These are phyloP conservation scores for Gasterosteus nipponicus DNA, from an alignment of 2,113 vertebrate species.

Conservation along the genomic window DNA sequence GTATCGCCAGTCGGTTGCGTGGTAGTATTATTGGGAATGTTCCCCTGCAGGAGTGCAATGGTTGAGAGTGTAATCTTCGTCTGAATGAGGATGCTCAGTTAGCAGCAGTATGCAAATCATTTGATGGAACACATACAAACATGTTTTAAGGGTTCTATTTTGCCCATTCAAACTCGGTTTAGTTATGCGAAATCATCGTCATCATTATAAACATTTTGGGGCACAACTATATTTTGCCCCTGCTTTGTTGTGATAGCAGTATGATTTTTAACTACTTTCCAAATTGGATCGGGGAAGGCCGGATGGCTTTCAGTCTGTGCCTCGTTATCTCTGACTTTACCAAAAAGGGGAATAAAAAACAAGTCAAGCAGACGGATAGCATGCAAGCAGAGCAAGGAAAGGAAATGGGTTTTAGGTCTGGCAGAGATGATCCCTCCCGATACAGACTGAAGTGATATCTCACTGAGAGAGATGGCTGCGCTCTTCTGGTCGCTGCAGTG, in stretches of 20 bases:
- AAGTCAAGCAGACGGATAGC: constrained; percentile 40
- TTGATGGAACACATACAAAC: constrained; percentile 13
- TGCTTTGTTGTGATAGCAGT: neutral
- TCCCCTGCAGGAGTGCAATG: constrained; percentile 9
- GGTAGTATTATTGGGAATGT: neutral
- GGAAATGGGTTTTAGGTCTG: constrained; percentile 45
- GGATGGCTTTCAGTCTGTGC: neutral
- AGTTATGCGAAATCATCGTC: neutral
- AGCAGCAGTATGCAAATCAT: constrained; percentile 19
- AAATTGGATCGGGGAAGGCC: constrained; percentile 20
- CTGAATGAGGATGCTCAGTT: constrained; percentile 29
- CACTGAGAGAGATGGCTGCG: constrained; percentile 21
- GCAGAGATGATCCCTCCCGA: constrained; percentile 38
- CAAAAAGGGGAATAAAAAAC: constrained; percentile 42
- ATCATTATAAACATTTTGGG: neutral
- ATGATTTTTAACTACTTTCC: neutral
- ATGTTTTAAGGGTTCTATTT: neutral
- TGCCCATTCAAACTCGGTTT: constrained; percentile 4
- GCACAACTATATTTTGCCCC: neutral
- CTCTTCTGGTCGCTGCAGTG: neutral
- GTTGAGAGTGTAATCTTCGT: constrained; percentile 28
- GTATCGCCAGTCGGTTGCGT: constrained; percentile 12
- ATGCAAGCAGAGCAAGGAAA: constrained; percentile 12
- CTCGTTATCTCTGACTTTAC: constrained; percentile 30
- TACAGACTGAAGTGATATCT: constrained; percentile 40